Evolutionary conservation across 2,113 vertebrate genomes (phyloP).

Genomic region (Scomber colias): DNA sequence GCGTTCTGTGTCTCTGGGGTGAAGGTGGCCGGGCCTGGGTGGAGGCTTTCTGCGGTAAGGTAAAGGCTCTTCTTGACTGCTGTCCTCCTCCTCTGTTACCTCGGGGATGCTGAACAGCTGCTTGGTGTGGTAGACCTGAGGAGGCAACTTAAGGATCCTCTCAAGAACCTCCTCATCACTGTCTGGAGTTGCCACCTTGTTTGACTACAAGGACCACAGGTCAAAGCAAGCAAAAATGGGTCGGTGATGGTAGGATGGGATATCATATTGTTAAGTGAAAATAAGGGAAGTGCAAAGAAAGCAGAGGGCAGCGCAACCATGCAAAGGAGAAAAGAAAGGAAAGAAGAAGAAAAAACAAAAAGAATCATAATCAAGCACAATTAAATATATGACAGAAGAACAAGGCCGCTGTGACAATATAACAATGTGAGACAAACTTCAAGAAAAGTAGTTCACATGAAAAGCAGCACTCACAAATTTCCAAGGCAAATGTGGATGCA

Average conservation of each 20-base stretch:
- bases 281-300: conserved; percentile 50
- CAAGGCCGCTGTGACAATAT: conserved; percentile 4
- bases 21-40: conserved; percentile 25
- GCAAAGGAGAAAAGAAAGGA: conserved; percentile 65
- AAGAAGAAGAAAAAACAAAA: conserved; percentile 54
- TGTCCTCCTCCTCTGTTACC: conserved; percentile 90
- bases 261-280: conserved; percentile 47
- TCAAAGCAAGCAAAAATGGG: conserved; percentile 44
- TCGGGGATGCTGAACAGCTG: conserved; percentile 95
- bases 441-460: neutral
- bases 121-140: conserved; percentile 87
- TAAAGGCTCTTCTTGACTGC: conserved; percentile 82
- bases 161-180: conserved; percentile 95
- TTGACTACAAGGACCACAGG: conserved; percentile 71
- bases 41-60: conserved; percentile 22
- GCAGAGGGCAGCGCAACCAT: conserved; percentile 39
- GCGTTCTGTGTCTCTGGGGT: conserved; percentile 41
- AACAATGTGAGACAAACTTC: conserved; percentile 8
- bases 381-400: conserved; percentile 33
- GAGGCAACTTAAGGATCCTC: conserved; percentile 90
- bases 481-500: neutral
- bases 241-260: conserved; percentile 30
- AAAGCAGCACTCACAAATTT: conserved; percentile 31
- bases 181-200: conserved; percentile 88
- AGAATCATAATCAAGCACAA: conserved; percentile 50